Conservation (phyloP, 2,888 invertebrate genomes). For the Lasioglossum lativentre region DNA sequence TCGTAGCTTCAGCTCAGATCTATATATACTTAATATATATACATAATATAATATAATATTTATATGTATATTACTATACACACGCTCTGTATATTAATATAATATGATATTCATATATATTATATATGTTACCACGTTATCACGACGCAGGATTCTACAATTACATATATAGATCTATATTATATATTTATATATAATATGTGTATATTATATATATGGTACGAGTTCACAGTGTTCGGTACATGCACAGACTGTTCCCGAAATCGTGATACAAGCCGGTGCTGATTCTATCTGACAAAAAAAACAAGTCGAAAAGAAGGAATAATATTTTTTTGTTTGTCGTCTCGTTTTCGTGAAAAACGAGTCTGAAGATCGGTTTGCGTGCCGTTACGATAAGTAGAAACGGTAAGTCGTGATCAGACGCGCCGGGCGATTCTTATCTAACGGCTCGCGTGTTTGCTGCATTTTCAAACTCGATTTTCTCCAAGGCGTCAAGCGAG, state of each 20-base stretch:
- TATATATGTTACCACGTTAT: not conserved
- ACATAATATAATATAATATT: conserved; percentile 41
- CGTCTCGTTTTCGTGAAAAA: not conserved
- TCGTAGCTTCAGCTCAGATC: conserved; percentile 79
- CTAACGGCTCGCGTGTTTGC: not conserved
- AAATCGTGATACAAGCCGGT: not conserved
- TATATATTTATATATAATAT: not conserved
- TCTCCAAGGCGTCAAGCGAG: not conserved
- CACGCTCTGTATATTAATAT: conserved; percentile 1
- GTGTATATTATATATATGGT: too few relatives aligned
- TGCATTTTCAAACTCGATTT: not conserved
- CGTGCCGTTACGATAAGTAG: not conserved
- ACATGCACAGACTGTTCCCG: not conserved
- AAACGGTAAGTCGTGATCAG: not conserved
- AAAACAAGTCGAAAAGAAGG: not conserved
- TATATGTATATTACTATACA: conserved; percentile 4
- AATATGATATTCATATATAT: conserved; percentile 1
- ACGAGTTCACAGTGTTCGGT: not conserved
- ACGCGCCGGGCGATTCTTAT: not conserved
- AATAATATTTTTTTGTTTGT: not conserved
- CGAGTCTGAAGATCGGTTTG: not conserved
- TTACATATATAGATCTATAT: conserved; percentile 1
- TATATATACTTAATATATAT: conserved; percentile 49
- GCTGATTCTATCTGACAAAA: not conserved
- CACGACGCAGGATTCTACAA: not conserved